Base-by-base conservation (phyloP, 2,888 invertebrate species). In the Psococerastis gibbosa region DNA sequence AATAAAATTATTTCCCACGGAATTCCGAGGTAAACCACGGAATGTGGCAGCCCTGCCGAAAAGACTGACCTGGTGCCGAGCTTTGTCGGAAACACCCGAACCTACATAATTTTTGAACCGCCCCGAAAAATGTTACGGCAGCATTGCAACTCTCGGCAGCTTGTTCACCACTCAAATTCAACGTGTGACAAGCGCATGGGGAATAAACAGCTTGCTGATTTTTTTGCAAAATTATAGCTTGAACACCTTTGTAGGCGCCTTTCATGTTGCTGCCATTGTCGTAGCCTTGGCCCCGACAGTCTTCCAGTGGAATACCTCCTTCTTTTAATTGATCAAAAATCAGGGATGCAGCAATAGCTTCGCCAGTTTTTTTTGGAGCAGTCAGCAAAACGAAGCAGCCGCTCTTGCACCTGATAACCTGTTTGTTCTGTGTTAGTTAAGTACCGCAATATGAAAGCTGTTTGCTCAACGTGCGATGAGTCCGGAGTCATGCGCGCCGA, bases 251-350 rank as follows among this genome's bases (percentile, higher is more conserved):
- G 18, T 45, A 45, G 13, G 22, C 18, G 18, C 48, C 48, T 41
- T 47, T 47, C 50, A 51, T 50, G 41, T 49, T 50, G 17, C 48
- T 45, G 5, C 49, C 51, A 46, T 52, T 52, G 46, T 49, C 49
- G 35, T 49, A 52, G n/a, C 49, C 49, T 42, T 51, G 48, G 4
- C 50, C 47, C 42, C 49, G 45, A 22, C 49, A 49, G 46, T 51
- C 33, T 35, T 48, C 43, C n/a, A 51, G 47, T 18, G 48, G 38
- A 32, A 50, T 34, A 16, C 45, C 43, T 47, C 47, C 41, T 22
- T 45, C 38, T 22, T 44, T 41, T 42, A 47, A 23, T 23, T 43
- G n/a, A n/a, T n/a, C 33, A 22, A 43, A 22, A 18, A 45, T 34
- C 20, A 46, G 33, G 13, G 44, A 41, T 13, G 43, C 42, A 16